Percentiles rank a stretch among this genome's conserved stretches.
phyloP scores from a whole-genome alignment of 1,140 invertebrate species.

The Drepana arcuata region DNA sequence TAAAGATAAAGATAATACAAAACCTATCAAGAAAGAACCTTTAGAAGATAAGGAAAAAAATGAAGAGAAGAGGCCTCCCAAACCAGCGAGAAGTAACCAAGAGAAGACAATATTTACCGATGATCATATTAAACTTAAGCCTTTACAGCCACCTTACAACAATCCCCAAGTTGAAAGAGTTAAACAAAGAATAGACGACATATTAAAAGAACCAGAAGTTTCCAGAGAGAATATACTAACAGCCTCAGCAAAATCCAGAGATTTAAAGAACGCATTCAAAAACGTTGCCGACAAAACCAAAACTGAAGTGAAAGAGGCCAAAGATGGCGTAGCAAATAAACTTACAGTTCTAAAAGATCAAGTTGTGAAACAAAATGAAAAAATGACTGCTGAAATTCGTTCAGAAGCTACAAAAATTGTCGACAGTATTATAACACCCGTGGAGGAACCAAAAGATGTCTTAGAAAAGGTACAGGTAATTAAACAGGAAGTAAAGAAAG shows the following conservation, averaged over 20 bases:
- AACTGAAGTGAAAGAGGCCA: constrained; percentile 32
- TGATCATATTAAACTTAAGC: constrained; percentile 57
- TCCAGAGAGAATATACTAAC: constrained; percentile 55
- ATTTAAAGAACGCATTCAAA: constrained; percentile 38
- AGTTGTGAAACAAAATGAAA: constrained; percentile 36
- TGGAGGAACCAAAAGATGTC: constrained; percentile 44
- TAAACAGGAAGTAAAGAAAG: constrained; percentile 33
- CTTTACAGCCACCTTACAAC: constrained; percentile 52
- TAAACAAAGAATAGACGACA: constrained; percentile 66
- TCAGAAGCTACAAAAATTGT: constrained; percentile 52
- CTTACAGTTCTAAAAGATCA: constrained; percentile 41
- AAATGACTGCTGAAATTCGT: constrained; percentile 36
- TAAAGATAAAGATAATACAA: constrained; percentile 19
- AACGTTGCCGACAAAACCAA: constrained; percentile 40
- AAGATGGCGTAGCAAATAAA: constrained; percentile 36
- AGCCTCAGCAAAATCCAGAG: constrained; percentile 24
- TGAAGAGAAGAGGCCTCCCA: constrained; percentile 40
- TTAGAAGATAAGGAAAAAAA: constrained; percentile 25
- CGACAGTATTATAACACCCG: constrained; percentile 50
- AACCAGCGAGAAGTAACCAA: constrained; percentile 28
- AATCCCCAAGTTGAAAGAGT: constrained; percentile 65
- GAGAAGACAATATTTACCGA: constrained; percentile 37
- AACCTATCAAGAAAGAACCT: constrained; percentile 10
- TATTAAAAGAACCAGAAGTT: constrained; percentile 60
- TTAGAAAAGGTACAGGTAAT: neutral